Conservation (phyloP, 2,888 invertebrate genomes). For the Drosophila putrida region DNA sequence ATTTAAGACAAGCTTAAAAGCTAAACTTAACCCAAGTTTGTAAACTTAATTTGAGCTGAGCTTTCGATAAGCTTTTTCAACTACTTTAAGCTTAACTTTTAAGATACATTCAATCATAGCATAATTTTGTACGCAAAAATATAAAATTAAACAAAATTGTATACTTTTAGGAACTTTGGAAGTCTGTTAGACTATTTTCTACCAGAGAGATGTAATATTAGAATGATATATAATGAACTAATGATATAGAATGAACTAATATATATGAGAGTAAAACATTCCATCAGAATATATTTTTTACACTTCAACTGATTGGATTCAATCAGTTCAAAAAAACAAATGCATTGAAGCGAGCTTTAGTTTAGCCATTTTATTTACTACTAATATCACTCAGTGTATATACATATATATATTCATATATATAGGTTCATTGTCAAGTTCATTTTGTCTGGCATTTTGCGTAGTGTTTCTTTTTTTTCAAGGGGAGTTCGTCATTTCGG, state of each 20-base stretch:
- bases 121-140: too few relatives aligned
- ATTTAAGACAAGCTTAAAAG: neutral
- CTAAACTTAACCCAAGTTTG: neutral
- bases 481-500: slow-evolving; percentile 11
- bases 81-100: neutral
- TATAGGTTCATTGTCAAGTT: slow-evolving; percentile 59
- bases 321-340: neutral
- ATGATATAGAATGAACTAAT: too few relatives aligned
- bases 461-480: slow-evolving; percentile 2
- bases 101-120: neutral
- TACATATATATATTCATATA: slow-evolving; percentile 70
- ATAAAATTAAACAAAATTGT: too few relatives aligned
- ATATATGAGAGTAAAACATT: too few relatives aligned
- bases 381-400: slow-evolving; percentile 82
- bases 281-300: too few relatives aligned
- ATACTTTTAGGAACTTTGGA: too few relatives aligned
- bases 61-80: neutral
- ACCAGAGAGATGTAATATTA: too few relatives aligned
- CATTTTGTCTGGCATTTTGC: slow-evolving; percentile 39
- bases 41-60: neutral
- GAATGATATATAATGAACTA: too few relatives aligned
- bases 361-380: slow-evolving; percentile 79
- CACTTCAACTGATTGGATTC: too few relatives aligned
- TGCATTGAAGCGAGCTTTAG: slow-evolving; percentile 34
- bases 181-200: too few relatives aligned